Percentiles rank a stretch among this genome's conserved stretches.
Conservation (phyloP, 2,797 vertebrate species). For the Dendrocincla fuliginosa region DNA sequence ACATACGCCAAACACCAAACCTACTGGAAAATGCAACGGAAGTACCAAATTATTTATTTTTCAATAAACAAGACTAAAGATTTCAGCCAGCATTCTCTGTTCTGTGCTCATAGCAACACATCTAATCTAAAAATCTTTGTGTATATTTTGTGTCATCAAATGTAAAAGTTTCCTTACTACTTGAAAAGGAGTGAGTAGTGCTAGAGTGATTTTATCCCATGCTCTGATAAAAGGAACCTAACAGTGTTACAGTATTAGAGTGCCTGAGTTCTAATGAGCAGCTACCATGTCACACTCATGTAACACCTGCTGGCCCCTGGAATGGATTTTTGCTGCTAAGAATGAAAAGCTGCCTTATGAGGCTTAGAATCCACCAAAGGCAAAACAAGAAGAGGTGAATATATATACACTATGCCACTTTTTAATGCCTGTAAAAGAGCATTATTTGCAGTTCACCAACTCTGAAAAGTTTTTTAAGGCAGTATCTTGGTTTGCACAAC, state of each 20-base stretch:
- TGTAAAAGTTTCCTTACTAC: background rate
- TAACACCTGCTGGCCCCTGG: background rate
- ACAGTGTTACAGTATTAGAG: accelerated
- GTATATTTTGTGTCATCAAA: background rate
- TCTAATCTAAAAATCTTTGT: background rate
- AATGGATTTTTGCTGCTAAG: background rate
- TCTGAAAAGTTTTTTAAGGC: background rate
- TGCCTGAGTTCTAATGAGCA: background rate
- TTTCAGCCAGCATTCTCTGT: background rate
- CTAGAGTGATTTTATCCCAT: background rate
- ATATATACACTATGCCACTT: too few species aligned
- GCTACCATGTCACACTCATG: background rate
- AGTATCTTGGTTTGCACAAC: background rate
- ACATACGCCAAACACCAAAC: background rate
- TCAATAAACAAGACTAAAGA: background rate
- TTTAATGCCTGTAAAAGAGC: background rate
- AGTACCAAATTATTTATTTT: background rate
- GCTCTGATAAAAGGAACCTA: background rate
- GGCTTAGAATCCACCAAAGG: background rate
- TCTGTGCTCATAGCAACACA: background rate
- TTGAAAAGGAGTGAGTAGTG: background rate
- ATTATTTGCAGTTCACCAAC: background rate
- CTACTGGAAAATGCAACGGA: background rate
- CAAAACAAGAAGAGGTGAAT: background rate
- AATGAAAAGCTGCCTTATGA: background rate